Evolutionary conservation across 2,888 invertebrate genomes (phyloP).

Genomic region (Drosophila peninsularis): DNA sequence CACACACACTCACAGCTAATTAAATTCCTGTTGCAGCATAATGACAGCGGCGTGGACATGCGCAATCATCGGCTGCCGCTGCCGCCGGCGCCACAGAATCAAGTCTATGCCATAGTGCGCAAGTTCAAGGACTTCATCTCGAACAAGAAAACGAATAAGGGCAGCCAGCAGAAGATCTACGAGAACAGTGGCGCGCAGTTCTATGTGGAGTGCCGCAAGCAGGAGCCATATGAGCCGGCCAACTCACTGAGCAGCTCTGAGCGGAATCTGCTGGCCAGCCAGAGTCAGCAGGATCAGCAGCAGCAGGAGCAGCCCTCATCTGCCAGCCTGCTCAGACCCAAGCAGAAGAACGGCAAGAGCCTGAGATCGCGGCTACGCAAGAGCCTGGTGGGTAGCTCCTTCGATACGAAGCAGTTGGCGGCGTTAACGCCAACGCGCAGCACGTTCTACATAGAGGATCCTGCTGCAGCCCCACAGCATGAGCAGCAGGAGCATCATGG

Average conservation of each 20-base stretch:
- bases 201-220: slow-evolving; percentile 45
- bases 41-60: slow-evolving; percentile 86
- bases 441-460: slow-evolving; percentile 90
- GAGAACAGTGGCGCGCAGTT: slow-evolving; percentile 69
- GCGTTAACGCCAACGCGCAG: slow-evolving; percentile 87
- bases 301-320: slow-evolving; percentile 11
- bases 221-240: slow-evolving; percentile 74
- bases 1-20: background rate
- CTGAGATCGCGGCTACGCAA: slow-evolving; percentile 88
- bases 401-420: slow-evolving; percentile 79
- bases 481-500: slow-evolving; percentile 50
- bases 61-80: slow-evolving; percentile 87
- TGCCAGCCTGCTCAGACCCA: slow-evolving; percentile 44
- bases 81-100: slow-evolving; percentile 86
- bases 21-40: slow-evolving; percentile 70
- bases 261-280: slow-evolving; percentile 78
- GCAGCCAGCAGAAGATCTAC: slow-evolving; percentile 82
- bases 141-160: slow-evolving; percentile 81
- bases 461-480: slow-evolving; percentile 83
- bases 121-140: slow-evolving; percentile 88
- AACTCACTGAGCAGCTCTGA: slow-evolving; percentile 82
- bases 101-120: slow-evolving; percentile 89
- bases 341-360: slow-evolving; percentile 83
- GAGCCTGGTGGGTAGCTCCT: slow-evolving; percentile 85
- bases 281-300: slow-evolving; percentile 24